These are phyloP conservation scores for Anser brachyrhynchus DNA, from an alignment of 2,113 vertebrate genomes.

Conservation along the genomic window DNA sequence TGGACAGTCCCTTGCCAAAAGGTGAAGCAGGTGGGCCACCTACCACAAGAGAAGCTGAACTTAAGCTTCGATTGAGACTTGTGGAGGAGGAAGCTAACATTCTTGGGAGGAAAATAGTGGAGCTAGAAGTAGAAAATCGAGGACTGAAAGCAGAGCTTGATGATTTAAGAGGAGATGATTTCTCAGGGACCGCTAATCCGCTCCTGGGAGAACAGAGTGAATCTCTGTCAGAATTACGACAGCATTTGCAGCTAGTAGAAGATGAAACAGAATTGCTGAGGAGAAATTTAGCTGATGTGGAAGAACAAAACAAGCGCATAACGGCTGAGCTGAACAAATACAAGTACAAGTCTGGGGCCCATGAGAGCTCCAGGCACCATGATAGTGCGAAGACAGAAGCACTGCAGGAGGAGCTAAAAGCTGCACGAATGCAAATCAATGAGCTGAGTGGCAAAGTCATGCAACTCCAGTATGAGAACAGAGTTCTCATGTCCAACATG, in stretches of 20 bases:
- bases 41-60: constrained; percentile 95
- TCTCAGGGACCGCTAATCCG: constrained; percentile 77
- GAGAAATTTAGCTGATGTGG: constrained; percentile 92
- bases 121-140: constrained; percentile 96
- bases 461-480: constrained; percentile 99
- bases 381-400: constrained; percentile 89
- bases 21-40: constrained; percentile 96
- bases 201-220: constrained; percentile 90
- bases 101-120: constrained; percentile 96
- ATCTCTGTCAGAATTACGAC: constrained; percentile 91
- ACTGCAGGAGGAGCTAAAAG: constrained; percentile 95
- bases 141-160: constrained; percentile 97
- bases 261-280: constrained; percentile 96
- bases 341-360: constrained; percentile 91
- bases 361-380: constrained; percentile 86
- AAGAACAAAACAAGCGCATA: constrained; percentile 96
- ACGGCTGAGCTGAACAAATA: constrained; percentile 94
- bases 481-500: constrained; percentile 98
- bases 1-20: constrained; percentile 97
- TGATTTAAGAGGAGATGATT: constrained; percentile 94
- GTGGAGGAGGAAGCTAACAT: constrained; percentile 99
- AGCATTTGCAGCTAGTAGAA: constrained; percentile 97
- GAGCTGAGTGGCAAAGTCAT: constrained; percentile 98
- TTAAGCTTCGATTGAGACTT: constrained; percentile 93
- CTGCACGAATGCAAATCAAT: constrained; percentile 94